phyloP scores from a whole-genome alignment of 35 echinoderm and acorn worm genomes.

The Lytechinus variegatus region DNA sequence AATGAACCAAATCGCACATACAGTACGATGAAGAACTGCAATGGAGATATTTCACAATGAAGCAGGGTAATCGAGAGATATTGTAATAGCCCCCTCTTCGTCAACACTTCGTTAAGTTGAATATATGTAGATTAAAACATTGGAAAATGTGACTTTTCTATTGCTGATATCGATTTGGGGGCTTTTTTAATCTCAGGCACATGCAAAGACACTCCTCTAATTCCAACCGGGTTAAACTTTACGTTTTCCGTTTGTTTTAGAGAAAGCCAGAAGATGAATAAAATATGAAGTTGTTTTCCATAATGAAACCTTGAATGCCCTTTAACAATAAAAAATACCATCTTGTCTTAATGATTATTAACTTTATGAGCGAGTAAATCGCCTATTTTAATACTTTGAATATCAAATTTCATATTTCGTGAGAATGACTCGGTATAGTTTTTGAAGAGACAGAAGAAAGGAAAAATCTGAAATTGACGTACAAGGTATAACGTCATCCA shows the following conservation, averaged over 20 bases:
- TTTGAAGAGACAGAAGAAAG: not conserved
- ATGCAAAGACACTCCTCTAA: too few species aligned
- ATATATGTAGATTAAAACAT: not conserved
- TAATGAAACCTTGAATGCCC: too few species aligned
- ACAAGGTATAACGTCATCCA: slow-evolving; percentile 21
- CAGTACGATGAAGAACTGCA: not conserved
- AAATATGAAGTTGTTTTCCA: too few species aligned
- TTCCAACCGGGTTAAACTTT: too few species aligned
- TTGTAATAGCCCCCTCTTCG: not conserved
- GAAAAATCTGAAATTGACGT: not conserved
- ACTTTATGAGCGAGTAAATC: not conserved
- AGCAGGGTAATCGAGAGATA: not conserved
- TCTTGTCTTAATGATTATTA: not conserved
- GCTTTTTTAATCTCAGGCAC: too few species aligned
- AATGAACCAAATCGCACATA: not conserved
- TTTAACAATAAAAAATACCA: not conserved
- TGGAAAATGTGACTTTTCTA: not conserved
- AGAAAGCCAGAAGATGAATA: too few species aligned
- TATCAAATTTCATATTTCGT: not conserved
- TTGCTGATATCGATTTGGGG: too few species aligned
- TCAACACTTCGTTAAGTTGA: not conserved
- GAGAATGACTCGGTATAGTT: not conserved
- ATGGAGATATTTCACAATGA: not conserved
- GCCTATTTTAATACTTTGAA: not conserved
- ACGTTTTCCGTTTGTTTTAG: too few species aligned